Conservation (phyloP, 2,888 invertebrate species). For the Drosophila helvetica region DNA sequence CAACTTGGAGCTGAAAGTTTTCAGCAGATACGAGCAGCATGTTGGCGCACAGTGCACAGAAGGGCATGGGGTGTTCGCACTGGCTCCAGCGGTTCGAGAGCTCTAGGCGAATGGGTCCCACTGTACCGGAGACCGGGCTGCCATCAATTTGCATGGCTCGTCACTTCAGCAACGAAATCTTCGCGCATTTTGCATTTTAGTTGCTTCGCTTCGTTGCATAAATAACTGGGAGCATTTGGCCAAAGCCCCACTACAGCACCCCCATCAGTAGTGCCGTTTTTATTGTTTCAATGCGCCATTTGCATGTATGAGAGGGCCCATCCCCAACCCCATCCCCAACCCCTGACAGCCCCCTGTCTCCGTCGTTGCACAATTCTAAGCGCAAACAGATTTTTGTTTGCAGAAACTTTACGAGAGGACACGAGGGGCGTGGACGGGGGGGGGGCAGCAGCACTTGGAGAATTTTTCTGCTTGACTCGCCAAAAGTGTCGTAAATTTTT, state of each 20-base stretch:
- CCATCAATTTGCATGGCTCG: constrained; percentile 67
- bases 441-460: constrained; percentile 27
- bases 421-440: constrained; percentile 1
- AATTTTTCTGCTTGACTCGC: constrained; percentile 67
- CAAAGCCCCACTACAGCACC: neutral
- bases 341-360: constrained; percentile 13
- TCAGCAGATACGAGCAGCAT: constrained; percentile 23
- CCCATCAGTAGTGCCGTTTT: constrained; percentile 47
- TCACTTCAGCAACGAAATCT: constrained; percentile 61
- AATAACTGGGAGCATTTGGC: constrained; percentile 58
- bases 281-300: constrained; percentile 65
- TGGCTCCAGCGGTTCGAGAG: neutral
- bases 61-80: neutral
- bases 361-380: constrained; percentile 54
- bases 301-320: constrained; percentile 55
- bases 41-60: constrained; percentile 34
- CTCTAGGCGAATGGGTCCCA: constrained; percentile 15
- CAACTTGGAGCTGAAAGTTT: constrained; percentile 38
- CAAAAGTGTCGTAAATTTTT: constrained; percentile 68
- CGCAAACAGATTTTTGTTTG: constrained; percentile 58
- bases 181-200: constrained; percentile 64
- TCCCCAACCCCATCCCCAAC: neutral
- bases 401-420: constrained; percentile 23
- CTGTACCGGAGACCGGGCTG: constrained; percentile 7
- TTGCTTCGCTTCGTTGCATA: constrained; percentile 70